A percentile compares a stretch with the other conserved stretches of the same genome.
phyloP scores from a whole-genome alignment of 2,113 vertebrate species.

The Nycticryphes semicollaris region DNA sequence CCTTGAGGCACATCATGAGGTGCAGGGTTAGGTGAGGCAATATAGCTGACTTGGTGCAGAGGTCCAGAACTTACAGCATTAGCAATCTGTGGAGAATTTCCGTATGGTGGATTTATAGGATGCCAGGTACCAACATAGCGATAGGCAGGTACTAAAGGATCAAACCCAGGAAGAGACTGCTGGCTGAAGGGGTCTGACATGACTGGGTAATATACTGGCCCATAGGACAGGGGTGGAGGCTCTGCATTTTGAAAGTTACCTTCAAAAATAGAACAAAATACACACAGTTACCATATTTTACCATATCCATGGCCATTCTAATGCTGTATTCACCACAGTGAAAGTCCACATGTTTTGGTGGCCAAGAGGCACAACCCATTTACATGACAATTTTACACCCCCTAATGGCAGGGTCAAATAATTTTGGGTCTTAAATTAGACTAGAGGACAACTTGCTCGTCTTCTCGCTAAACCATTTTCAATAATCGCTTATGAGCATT shows the following conservation, averaged over 20 bases:
- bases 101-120: constrained; percentile 70
- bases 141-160: constrained; percentile 79
- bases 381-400: neutral
- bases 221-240: constrained; percentile 61
- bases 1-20: constrained; percentile 82
- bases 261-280: constrained; percentile 59
- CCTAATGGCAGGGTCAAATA: neutral
- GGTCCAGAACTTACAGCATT: constrained; percentile 72
- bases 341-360: too few relatives aligned
- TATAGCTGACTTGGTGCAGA: constrained; percentile 76
- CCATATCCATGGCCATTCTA: fast-evolving
- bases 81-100: constrained; percentile 53
- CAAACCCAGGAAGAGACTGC: constrained; percentile 77
- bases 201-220: constrained; percentile 80
- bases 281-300: neutral
- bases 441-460: neutral
- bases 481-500: neutral
- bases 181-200: constrained; percentile 80
- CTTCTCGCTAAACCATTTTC: neutral
- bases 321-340: too few relatives aligned
- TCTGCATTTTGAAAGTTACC: constrained; percentile 78
- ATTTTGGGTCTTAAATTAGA: neutral
- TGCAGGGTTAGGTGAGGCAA: constrained; percentile 76
- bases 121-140: constrained; percentile 75
- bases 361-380: neutral